phyloP scores from a whole-genome alignment of 2,888 invertebrate species.

The Corythucha ciliata region DNA sequence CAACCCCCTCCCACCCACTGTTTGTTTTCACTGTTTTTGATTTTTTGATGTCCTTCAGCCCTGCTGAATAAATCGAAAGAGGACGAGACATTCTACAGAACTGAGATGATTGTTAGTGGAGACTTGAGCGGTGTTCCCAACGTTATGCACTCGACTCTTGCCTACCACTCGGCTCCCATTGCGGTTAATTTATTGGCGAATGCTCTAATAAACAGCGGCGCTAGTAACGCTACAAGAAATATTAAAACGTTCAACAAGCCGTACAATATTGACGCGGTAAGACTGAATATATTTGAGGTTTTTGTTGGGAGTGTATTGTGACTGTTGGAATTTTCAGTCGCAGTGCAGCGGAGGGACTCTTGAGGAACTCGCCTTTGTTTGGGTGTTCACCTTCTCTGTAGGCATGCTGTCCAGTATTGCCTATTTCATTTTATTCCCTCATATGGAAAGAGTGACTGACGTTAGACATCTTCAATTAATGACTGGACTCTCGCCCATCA shows the following conservation, averaged over 20 bases:
- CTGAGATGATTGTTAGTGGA: conserved; percentile 46
- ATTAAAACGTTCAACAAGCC: conserved; percentile 23
- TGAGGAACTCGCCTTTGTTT: no score
- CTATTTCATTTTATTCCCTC: conserved; percentile 44
- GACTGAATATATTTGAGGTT: neutral
- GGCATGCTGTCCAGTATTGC: neutral
- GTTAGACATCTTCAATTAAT: conserved; percentile 59
- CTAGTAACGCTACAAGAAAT: neutral
- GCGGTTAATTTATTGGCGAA: conserved; percentile 47
- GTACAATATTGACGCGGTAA: conserved; percentile 9
- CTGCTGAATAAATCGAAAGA: no score
- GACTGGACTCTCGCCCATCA: conserved; percentile 51
- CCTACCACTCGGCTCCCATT: conserved; percentile 48
- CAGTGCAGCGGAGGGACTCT: no score
- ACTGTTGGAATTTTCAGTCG: no score
- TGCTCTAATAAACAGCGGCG: conserved; percentile 38
- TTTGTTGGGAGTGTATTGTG: no score
- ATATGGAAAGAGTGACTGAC: conserved; percentile 51
- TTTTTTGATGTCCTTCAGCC: no score
- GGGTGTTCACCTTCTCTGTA: no score
- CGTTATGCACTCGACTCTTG: conserved; percentile 46
- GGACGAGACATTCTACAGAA: conserved; percentile 44
- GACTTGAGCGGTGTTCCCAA: conserved; percentile 40
- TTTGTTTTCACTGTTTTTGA: no score
- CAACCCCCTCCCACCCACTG: no score